phyloP scores from a whole-genome alignment of 2,113 vertebrate genomes.

The Prionailurus bengalensis region DNA sequence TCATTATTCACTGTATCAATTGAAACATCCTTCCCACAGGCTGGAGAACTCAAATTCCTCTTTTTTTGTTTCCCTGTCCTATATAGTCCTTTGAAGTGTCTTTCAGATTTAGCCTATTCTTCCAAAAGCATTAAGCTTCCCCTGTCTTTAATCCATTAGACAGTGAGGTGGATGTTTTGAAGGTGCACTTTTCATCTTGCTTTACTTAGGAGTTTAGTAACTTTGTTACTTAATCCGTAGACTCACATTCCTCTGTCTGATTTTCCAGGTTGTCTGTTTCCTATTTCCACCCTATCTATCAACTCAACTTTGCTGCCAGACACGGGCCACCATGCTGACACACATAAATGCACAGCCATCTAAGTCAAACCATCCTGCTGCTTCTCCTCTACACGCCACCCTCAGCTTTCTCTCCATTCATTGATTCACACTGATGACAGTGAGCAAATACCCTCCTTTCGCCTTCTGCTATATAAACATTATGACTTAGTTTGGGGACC shows the following conservation, averaged over 20 bases:
- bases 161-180: background rate
- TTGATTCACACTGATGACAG: background rate
- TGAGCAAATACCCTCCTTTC: background rate
- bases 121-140: background rate
- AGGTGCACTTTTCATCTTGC: background rate
- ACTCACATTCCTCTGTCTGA: slow-evolving; percentile 28
- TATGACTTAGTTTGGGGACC: background rate
- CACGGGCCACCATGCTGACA: background rate
- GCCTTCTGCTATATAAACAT: background rate
- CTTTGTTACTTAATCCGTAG: background rate
- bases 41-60: background rate
- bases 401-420: background rate
- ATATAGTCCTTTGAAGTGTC: background rate
- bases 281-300: background rate
- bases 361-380: background rate
- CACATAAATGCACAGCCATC: background rate
- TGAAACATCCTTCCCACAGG: background rate
- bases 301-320: background rate
- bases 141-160: background rate
- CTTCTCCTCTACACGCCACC: background rate
- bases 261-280: slow-evolving; percentile 51
- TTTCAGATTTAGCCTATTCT: slow-evolving; percentile 18
- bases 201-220: background rate
- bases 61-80: background rate
- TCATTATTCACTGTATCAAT: background rate